Evolutionary conservation across 1,140 invertebrate genomes (phyloP), one percentile per base, ranked within the genome.

Genomic region (Trigoniulus corallinus): DNA sequence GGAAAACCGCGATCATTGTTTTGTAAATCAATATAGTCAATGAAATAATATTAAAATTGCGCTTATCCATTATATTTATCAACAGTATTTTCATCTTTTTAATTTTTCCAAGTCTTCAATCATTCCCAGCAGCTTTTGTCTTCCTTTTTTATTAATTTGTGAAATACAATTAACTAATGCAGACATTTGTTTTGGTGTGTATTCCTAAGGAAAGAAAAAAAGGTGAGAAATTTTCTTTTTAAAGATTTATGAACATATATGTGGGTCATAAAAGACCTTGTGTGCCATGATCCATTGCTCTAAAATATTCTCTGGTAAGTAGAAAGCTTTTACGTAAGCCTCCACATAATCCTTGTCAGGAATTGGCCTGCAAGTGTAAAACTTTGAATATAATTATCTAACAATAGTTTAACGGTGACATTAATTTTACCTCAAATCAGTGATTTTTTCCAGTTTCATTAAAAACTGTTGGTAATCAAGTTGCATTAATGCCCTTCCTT

Each of bases 381-480:
- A 24, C 15, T 10, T 10, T 21, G 12, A 44, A 44, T 20, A 20
- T 20, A 2, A 50, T 21, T 46, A n/a, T 34, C 2, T 37, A n/a
- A 49, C 37, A 34, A 44, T 10, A 21, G 7, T 10, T 44, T 4
- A 7, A 20, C 23, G 13, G 4, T 24, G 18, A 24, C n/a, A n/a
- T 10, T 20, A 21, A 23, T 24, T 3, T 50, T 44, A 52, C 50
- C 81, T 78, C 13, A 59, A 59, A 10, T 74, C 75, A 0, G 86
- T 84, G 18, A 95, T 77, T 59, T 81, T 80, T 64, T 95, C 89
- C 29, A 96, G 72, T 61, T 95, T 93, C 10, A 83, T 81, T 47
- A 92, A 74, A 52, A 97, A 80, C 64, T 98, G 93, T 22, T 91
- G 88, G 65, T 92, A 97, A 73, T 98, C 95, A 2, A 98, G 70